These are phyloP conservation scores for Drusus annulatus DNA, from an alignment of 1,140 invertebrate genomes.

Conservation along the genomic window DNA sequence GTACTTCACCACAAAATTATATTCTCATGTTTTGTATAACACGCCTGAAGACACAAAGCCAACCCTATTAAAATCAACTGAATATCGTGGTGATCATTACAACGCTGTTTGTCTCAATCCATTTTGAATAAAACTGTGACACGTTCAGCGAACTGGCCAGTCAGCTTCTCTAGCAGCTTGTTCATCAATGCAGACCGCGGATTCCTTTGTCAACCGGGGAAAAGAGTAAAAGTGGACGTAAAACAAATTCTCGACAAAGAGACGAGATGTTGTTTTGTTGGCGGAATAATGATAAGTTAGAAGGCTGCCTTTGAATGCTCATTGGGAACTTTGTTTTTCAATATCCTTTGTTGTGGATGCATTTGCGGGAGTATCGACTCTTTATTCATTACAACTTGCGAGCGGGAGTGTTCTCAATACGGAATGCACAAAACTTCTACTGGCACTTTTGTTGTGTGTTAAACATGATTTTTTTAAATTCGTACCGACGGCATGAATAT, in stretches of 20 bases:
- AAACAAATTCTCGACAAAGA: slow-evolving; percentile 41
- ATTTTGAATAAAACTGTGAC: neutral
- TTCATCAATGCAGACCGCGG: neutral
- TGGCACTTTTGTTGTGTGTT: neutral
- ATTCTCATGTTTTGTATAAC: too few relatives aligned
- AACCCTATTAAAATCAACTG: too few relatives aligned
- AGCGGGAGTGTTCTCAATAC: slow-evolving; percentile 1
- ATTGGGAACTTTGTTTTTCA: slow-evolving; percentile 49
- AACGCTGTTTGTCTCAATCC: too few relatives aligned
- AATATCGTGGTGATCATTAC: too few relatives aligned
- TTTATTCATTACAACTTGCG: slow-evolving; percentile 37
- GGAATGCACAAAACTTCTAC: neutral
- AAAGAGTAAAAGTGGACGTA: slow-evolving; percentile 36
- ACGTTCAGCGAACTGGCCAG: neutral
- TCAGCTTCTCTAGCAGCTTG: neutral
- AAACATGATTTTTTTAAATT: too few relatives aligned
- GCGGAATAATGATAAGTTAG: slow-evolving; percentile 47
- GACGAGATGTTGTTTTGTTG: slow-evolving; percentile 41
- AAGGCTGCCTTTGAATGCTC: slow-evolving; percentile 42
- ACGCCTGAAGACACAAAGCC: too few relatives aligned
- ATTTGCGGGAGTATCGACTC: slow-evolving; percentile 25
- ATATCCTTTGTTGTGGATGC: slow-evolving; percentile 38
- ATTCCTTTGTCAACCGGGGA: neutral
- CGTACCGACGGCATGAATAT: too few relatives aligned
- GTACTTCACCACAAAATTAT: too few relatives aligned